Conservation (phyloP, 2,888 invertebrate genomes). For the Latrodectus elegans region DNA sequence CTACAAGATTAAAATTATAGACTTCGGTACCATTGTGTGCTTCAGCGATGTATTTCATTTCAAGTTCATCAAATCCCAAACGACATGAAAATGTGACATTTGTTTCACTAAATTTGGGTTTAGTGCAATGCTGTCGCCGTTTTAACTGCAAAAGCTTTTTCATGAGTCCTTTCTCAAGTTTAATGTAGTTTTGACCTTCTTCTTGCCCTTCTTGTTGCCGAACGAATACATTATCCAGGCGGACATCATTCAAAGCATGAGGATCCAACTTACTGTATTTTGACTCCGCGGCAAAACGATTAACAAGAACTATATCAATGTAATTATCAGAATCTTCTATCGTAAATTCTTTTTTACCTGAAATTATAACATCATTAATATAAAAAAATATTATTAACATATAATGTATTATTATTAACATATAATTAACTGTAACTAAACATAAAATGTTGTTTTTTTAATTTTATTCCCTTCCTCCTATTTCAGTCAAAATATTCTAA, state of each 20-base stretch:
- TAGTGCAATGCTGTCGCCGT: background rate
- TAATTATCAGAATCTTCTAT: conserved; percentile 4
- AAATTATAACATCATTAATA: background rate
- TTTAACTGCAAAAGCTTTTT: background rate
- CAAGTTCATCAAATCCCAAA: background rate
- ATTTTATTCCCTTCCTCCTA: too few relatives aligned
- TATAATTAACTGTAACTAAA: too few relatives aligned
- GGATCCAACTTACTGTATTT: conserved; percentile 3
- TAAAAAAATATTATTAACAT: background rate
- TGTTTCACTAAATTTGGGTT: background rate
- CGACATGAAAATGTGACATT: conserved; percentile 9
- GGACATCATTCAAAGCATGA: background rate
- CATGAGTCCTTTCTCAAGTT: background rate
- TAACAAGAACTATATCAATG: background rate
- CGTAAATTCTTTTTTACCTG: conserved; percentile 9
- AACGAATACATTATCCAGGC: background rate
- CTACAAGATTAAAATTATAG: background rate
- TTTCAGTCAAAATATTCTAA: too few relatives aligned
- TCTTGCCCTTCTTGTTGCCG: background rate
- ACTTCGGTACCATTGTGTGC: background rate
- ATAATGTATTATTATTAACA: too few relatives aligned
- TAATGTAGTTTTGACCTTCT: background rate
- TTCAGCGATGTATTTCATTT: background rate
- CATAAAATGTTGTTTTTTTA: too few relatives aligned
- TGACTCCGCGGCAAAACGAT: background rate